Evolutionary conservation across 35 echinoderm and acorn worm species (phyloP).

Genomic region (Apostichopus californicus): DNA sequence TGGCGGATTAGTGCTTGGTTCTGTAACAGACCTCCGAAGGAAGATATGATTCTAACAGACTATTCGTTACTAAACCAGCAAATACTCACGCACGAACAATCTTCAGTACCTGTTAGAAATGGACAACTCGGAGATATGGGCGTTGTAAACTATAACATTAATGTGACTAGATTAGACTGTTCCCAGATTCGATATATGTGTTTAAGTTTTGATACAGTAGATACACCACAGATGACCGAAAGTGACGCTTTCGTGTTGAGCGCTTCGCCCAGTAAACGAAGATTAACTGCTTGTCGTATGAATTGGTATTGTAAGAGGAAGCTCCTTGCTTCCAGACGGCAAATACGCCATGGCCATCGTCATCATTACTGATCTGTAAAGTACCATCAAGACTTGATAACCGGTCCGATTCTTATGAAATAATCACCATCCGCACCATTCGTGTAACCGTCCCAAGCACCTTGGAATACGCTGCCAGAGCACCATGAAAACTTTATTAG

Average conservation of each 20-base stretch:
- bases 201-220: conserved; percentile 8
- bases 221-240: conserved; percentile 12
- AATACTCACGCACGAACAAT: conserved; percentile 9
- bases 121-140: conserved; percentile 18
- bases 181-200: conserved; percentile 8
- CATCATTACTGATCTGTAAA: too few species aligned
- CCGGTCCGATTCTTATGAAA: too few species aligned
- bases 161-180: not conserved
- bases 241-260: conserved; percentile 2
- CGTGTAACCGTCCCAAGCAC: too few species aligned
- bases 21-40: not conserved
- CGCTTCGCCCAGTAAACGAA: not conserved
- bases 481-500: too few species aligned
- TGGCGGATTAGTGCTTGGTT: conserved; percentile 41
- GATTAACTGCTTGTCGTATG: not conserved
- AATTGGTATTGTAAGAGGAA: conserved; percentile 17
- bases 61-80: not conserved
- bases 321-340: not conserved
- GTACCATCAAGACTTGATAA: too few species aligned
- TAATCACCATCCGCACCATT: too few species aligned
- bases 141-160: not conserved
- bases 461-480: too few species aligned
- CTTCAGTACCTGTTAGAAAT: not conserved
- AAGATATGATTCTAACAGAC: not conserved
- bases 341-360: too few species aligned